A percentile compares a stretch with the other conserved stretches of the same genome.
These are phyloP conservation scores for Stenurella melanura DNA, from an alignment of 2,888 invertebrate species.

Conservation along the genomic window DNA sequence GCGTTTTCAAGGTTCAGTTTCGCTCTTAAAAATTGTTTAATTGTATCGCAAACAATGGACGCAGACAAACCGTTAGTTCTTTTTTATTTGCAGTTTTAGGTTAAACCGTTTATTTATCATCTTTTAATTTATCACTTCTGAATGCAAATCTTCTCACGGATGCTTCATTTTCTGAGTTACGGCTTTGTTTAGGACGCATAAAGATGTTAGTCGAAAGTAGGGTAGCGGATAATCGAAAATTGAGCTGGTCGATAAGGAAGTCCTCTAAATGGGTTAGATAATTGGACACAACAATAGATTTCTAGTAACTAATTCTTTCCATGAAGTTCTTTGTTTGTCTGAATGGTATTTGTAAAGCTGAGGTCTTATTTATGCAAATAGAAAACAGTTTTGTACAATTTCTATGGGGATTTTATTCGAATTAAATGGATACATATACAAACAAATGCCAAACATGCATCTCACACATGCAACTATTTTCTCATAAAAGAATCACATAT, in stretches of 20 bases:
- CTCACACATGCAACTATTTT: no score
- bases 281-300: slow-evolving; percentile 24
- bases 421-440: not conserved
- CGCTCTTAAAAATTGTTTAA: slow-evolving; percentile 57
- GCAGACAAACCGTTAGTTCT: slow-evolving; percentile 8
- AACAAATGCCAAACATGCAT: no score
- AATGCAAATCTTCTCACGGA: not conserved
- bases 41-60: slow-evolving; percentile 51
- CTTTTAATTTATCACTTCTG: not conserved
- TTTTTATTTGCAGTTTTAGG: slow-evolving; percentile 40
- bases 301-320: slow-evolving; percentile 5
- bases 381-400: not conserved
- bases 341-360: not conserved
- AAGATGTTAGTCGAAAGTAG: not conserved
- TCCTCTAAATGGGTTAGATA: slow-evolving; percentile 28
- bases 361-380: not conserved
- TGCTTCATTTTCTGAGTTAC: not conserved
- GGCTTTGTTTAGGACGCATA: not conserved
- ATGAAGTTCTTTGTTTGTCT: not conserved
- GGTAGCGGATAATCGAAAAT: slow-evolving; percentile 18
- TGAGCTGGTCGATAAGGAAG: slow-evolving; percentile 8
- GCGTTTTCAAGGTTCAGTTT: slow-evolving; percentile 51
- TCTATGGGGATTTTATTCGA: not conserved
- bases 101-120: slow-evolving; percentile 33
- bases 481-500: no score